Evolutionary conservation across 2,888 invertebrate species (phyloP), one percentile per base, ranked within the genome.

Genomic region (Melanostoma scalare): DNA sequence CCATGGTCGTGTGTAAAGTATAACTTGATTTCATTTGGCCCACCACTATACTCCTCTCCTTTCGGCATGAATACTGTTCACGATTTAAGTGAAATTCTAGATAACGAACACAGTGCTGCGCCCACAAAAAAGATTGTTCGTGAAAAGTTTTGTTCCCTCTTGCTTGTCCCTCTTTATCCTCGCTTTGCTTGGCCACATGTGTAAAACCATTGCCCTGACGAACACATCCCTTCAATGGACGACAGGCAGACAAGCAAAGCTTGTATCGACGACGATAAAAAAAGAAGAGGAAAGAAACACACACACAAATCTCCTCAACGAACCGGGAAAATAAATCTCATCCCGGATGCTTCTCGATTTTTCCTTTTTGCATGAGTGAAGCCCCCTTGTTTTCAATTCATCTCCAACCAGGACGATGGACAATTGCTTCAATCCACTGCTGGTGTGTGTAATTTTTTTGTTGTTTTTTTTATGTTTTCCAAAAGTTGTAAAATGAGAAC

Each of bases 71-170:
- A 63, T 78, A 77, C 77, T 73, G 77, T 73, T 77, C 65, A 69
- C 73, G 82, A 52, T 82, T 82, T 69, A 82, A 82, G 77, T 82
- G 82, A 82, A 82, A 82, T 77, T 73, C 72, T 73, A 82, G 82
- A 77, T 82, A 73, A 77, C 82, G 69, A 73, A 72, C 73, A 77
- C 68, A 20, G 20, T 50, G 38, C 63, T 63, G 72, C 73, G 82
- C 48, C 77, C 82, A 63, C 82, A 73, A 73, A 82, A 20, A 82
- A 82, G 77, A 77, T 76, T 75, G 68, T 46, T 63, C 72, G 56
- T 56, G 53, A 36, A 63, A 67, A 74, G 53, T 77, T 82, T 75
- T 63, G 6, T 35, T 48, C 48, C 46, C 53, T 6, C 20, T n/a
- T 10, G n/a, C 9, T 9, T 53, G 8, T 6, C 20, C 55, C 2